A percentile compares a stretch with the other conserved stretches of the same genome.
Conservation (phyloP, 2,797 vertebrate species). For the Myoxocephalus aenaeus region DNA sequence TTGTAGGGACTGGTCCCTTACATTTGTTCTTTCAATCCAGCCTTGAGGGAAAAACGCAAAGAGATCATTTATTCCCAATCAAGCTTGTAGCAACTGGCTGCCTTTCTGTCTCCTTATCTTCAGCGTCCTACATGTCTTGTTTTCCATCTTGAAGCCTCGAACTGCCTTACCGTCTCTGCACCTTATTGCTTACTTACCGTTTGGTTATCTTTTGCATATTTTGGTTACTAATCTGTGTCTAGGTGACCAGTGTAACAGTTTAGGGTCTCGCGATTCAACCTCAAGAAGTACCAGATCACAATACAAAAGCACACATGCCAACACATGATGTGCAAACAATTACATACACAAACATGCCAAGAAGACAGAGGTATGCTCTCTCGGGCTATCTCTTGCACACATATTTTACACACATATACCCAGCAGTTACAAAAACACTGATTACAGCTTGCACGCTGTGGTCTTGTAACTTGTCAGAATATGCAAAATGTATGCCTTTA, state of each 20-base stretch:
- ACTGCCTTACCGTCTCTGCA: constrained; percentile 18
- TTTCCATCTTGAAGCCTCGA: constrained; percentile 5
- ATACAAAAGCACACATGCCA: neutral
- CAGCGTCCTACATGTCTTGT: constrained; percentile 32
- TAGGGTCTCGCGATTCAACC: neutral
- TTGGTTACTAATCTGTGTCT: neutral
- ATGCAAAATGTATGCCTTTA: constrained; percentile 20
- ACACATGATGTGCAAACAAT: neutral
- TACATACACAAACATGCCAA: constrained; percentile 13
- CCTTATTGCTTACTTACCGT: neutral
- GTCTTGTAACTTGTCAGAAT: constrained; percentile 27
- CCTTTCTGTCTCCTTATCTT: constrained; percentile 44
- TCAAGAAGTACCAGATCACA: neutral
- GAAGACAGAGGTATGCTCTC: constrained; percentile 3
- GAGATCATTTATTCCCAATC: constrained; percentile 69
- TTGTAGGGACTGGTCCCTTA: constrained; percentile 79
- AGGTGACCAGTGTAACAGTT: constrained; percentile 11
- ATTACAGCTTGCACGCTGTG: constrained; percentile 42
- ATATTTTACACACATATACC: neutral
- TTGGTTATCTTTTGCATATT: constrained; percentile 17
- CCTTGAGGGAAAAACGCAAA: constrained; percentile 68
- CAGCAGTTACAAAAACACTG: constrained; percentile 17
- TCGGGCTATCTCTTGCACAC: constrained; percentile 12
- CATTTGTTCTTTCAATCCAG: constrained; percentile 70
- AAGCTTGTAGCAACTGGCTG: constrained; percentile 63